Conservation (phyloP, 30 jellyfish, hydroid and myxozoan genomes). For the Aurelia sp. region DNA sequence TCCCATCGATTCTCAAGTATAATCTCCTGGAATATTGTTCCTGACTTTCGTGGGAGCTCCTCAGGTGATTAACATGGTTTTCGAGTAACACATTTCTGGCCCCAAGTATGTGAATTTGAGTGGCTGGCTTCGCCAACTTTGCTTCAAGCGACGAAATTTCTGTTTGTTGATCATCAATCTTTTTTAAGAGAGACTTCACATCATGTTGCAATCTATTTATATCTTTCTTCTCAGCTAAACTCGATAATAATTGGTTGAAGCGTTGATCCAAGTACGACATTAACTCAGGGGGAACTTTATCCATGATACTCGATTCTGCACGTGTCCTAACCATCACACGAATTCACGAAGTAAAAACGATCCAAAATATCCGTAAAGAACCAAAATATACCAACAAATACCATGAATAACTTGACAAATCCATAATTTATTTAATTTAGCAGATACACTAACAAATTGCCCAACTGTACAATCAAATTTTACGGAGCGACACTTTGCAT, state of each 20-base stretch:
- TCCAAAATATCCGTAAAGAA: not conserved
- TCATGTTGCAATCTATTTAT: conserved; percentile 1
- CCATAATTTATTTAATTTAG: no score
- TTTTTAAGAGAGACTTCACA: conserved; percentile 32
- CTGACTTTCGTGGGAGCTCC: conserved; percentile 30
- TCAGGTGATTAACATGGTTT: conserved; percentile 8
- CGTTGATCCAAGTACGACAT: conserved; percentile 54
- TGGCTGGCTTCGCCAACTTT: conserved; percentile 6
- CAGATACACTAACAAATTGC: no score
- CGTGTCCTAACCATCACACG: conserved; percentile 37
- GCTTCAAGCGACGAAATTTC: conserved; percentile 26
- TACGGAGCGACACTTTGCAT: no score
- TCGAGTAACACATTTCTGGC: not conserved
- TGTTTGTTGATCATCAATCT: conserved; percentile 38
- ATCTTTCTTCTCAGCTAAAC: conserved; percentile 40
- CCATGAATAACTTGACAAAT: no score
- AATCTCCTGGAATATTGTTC: conserved; percentile 52
- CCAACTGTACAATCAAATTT: no score
- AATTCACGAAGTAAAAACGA: conserved; percentile 7
- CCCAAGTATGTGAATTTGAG: conserved; percentile 19
- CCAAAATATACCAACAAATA: conserved; percentile 5
- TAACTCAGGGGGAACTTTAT: conserved; percentile 38
- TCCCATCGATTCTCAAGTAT: conserved; percentile 34
- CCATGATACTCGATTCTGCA: conserved; percentile 47
- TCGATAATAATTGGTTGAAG: conserved; percentile 26